A percentile compares a stretch with the other conserved stretches of the same genome.
Evolutionary conservation across 2,797 vertebrate genomes (phyloP).

Genomic region (Threskiornis aethiopicus): DNA sequence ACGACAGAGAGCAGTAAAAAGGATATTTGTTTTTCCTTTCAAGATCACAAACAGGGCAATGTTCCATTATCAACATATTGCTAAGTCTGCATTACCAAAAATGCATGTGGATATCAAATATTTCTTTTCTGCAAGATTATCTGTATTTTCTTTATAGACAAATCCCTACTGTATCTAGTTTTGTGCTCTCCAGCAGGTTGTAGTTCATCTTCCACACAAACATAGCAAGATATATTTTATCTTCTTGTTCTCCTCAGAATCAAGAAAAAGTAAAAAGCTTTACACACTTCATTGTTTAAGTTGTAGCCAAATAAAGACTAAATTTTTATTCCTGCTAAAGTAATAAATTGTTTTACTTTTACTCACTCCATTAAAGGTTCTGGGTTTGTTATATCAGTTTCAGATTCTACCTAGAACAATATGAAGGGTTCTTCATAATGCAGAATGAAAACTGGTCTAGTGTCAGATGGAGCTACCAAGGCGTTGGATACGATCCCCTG

Average conservation of each 20-base stretch:
- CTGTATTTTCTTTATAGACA: background rate
- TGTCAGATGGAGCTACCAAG: background rate
- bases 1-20: background rate
- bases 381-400: background rate
- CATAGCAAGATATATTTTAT: background rate
- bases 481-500: background rate
- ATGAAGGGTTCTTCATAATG: background rate
- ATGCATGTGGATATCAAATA: background rate
- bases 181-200: background rate
- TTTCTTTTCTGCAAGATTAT: background rate
- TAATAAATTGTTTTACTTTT: background rate
- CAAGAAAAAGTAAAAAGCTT: background rate
- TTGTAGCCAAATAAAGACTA: background rate
- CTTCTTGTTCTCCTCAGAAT: background rate
- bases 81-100: background rate
- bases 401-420: background rate
- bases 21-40: background rate
- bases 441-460: background rate
- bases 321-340: background rate
- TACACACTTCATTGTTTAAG: background rate
- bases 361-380: background rate
- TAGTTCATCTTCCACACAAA: background rate
- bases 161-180: background rate
- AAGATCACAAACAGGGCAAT: background rate
- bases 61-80: background rate